These are phyloP conservation scores for Oscheius sp. DNA, from an alignment of 2,888 invertebrate genomes.

Conservation along the genomic window DNA sequence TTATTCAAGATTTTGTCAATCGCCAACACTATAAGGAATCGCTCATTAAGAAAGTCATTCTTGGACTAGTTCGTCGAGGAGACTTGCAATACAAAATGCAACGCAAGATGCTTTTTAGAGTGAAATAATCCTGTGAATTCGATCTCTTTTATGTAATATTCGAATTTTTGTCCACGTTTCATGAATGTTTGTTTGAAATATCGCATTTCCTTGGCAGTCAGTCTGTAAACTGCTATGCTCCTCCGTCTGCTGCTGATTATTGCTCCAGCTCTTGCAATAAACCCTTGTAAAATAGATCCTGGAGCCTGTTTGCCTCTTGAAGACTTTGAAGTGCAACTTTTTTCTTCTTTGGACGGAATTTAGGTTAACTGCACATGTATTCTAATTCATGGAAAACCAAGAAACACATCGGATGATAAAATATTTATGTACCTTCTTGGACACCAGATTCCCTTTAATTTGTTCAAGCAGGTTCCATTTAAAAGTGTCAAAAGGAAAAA, in stretches of 20 bases:
- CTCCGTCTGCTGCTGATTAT: not conserved
- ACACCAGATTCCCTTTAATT: slow-evolving; percentile 39
- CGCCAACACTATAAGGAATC: slow-evolving; percentile 84
- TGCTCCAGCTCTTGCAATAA: slow-evolving; percentile 16
- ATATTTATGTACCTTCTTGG: slow-evolving; percentile 42
- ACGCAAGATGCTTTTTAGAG: slow-evolving; percentile 91
- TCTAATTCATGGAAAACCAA: slow-evolving; percentile 32
- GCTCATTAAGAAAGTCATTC: slow-evolving; percentile 86
- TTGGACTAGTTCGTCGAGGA: slow-evolving; percentile 91
- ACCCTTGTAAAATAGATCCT: slow-evolving; percentile 41
- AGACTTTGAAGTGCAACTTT: slow-evolving; percentile 41
- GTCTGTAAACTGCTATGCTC: slow-evolving; percentile 7
- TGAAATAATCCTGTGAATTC: slow-evolving; percentile 70
- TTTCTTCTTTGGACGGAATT: not conserved
- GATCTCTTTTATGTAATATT: slow-evolving; percentile 18
- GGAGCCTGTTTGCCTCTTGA: slow-evolving; percentile 45
- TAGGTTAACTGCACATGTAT: slow-evolving; percentile 50
- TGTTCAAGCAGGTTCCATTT: slow-evolving; percentile 34
- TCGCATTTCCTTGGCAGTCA: not conserved
- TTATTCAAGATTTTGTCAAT: slow-evolving; percentile 82
- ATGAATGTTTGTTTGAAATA: not conserved
- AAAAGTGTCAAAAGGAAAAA: not conserved
- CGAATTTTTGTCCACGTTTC: not conserved
- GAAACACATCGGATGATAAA: slow-evolving; percentile 43
- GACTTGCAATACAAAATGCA: slow-evolving; percentile 95